Evolutionary conservation across 2,797 vertebrate species (phyloP), one percentile per base, ranked within the genome.

Genomic region (Microctenopoma steveboyesi): DNA sequence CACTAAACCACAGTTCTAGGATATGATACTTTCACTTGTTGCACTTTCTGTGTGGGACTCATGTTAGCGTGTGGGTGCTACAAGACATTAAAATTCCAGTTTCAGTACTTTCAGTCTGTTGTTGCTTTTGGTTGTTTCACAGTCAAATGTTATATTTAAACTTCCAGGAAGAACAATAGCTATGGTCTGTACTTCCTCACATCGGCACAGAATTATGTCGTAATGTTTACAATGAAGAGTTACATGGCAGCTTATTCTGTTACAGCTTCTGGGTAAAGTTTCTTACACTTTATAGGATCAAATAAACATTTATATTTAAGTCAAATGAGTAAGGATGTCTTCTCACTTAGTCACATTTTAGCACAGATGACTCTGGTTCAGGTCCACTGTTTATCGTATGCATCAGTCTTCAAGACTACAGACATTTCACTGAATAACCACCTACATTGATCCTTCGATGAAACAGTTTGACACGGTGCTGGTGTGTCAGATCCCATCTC

Each of bases 21-120:
- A 95, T 95, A 92, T 89, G 91, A 88, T 85, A 91, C 91, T 95
- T 94, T 94, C 92, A 91, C 90, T 92, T 80, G 90, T 89, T 74
- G 59, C 66, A 63, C 64, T 66, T 46, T 69, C 48, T 71, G 73
- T 79, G 62, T 82, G 71, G 67, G 76, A 63, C 64, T 62, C 28
- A 11, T 63, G 75, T 72, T 47, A 57, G 50, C 40, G 73, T 76
- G 79, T 73, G 81, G 73, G 72, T 63, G 81, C 68, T 76, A 68
- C 74, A 65, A 65, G 43, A 64, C 65, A 70, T 76, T 69, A 53
- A 67, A 59, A 79, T 74, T 80, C 68, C 57, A 75, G 72, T 86
- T 83, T 84, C 79, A 78, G 61, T 74, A 81, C 74, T 76, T 82
- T 82, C 58, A 54, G 77, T 84, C 75, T 82, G 68, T 64, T 82